phyloP scores from a whole-genome alignment of 2,888 invertebrate species.

The Drosophila stalkeri region DNA sequence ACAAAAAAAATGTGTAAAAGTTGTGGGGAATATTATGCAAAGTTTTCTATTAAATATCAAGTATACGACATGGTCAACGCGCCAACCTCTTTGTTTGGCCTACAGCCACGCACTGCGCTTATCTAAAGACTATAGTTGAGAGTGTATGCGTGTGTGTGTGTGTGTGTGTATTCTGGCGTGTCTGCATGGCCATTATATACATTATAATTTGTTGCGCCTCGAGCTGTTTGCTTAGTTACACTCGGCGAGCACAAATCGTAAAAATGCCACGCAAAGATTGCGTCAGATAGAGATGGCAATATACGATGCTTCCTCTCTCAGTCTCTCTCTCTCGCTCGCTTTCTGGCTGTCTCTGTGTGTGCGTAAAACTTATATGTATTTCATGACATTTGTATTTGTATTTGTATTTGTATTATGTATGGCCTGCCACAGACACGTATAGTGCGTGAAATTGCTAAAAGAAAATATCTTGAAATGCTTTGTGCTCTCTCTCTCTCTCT shows the following conservation, averaged over 20 bases:
- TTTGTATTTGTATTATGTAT: conserved; percentile 52
- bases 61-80: conserved; percentile 62
- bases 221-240: conserved; percentile 70
- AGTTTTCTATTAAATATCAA: conserved; percentile 68
- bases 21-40: conserved; percentile 61
- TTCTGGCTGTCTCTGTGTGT: background rate
- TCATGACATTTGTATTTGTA: conserved; percentile 54
- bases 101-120: conserved; percentile 48
- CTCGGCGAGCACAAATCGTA: conserved; percentile 62
- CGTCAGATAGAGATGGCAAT: conserved; percentile 20
- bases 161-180: background rate
- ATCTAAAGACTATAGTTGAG: conserved; percentile 45
- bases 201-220: conserved; percentile 77
- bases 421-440: conserved; percentile 44
- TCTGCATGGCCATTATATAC: conserved; percentile 61
- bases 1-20: background rate
- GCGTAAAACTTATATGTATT: conserved; percentile 28
- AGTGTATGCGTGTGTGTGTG: background rate
- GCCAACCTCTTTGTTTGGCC: conserved; percentile 34
- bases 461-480: conserved; percentile 30
- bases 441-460: conserved; percentile 64
- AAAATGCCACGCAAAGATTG: conserved; percentile 60
- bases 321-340: background rate
- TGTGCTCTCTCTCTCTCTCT: background rate
- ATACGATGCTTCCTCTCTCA: background rate